phyloP scores from a whole-genome alignment of 2,888 invertebrate species.

The Caenorhabditis sp. region DNA sequence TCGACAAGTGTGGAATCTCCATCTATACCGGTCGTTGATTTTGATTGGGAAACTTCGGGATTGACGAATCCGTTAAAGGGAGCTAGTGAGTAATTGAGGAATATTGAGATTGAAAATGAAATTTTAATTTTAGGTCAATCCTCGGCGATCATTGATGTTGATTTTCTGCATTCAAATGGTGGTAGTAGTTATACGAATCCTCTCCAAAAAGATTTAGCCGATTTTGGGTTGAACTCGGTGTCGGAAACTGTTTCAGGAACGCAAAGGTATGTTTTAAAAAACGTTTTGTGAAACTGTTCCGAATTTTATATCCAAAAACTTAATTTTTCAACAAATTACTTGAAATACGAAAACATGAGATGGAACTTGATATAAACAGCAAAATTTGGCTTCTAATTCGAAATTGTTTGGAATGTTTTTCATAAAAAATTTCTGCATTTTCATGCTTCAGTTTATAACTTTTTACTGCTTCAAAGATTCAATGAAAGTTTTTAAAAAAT shows the following conservation, averaged over 20 bases:
- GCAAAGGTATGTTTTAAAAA: conserved; percentile 4
- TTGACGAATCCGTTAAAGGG: conserved; percentile 62
- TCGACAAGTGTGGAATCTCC: conserved; percentile 45
- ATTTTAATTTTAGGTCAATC: conserved; percentile 32
- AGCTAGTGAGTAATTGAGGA: conserved; percentile 58
- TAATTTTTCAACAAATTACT: too few species aligned
- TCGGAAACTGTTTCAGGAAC: not conserved
- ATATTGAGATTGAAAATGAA: too few species aligned
- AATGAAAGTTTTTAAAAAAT: too few species aligned
- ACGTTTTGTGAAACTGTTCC: too few species aligned
- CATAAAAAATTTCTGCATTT: too few species aligned
- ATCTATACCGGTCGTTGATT: conserved; percentile 60
- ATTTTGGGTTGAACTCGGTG: conserved; percentile 35
- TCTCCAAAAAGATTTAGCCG: conserved; percentile 52
- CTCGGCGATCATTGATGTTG: conserved; percentile 56
- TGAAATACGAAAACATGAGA: too few species aligned
- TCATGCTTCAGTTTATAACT: too few species aligned
- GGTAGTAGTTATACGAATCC: conserved; percentile 33
- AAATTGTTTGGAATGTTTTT: too few species aligned
- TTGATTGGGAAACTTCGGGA: conserved; percentile 63
- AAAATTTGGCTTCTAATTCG: too few species aligned
- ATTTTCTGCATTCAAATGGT: conserved; percentile 52
- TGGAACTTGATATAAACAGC: too few species aligned
- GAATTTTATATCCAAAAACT: too few species aligned
- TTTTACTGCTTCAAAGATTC: too few species aligned